Conservation (phyloP, 1,140 invertebrate species). For the Gonioctena quinquepunctata region DNA sequence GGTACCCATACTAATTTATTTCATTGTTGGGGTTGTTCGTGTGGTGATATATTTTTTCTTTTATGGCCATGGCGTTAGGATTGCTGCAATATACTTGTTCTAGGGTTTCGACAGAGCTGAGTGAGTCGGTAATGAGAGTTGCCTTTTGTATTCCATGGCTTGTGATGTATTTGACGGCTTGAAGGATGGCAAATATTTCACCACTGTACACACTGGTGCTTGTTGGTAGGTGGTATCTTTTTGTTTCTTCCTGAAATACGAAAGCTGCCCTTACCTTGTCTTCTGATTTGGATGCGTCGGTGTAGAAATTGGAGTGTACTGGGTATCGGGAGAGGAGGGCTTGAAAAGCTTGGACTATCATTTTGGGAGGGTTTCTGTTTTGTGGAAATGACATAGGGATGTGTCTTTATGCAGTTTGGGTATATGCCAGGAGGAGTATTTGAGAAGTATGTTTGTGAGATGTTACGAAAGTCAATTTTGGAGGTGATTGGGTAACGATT, state of each 20-base stretch:
- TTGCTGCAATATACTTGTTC: not conserved
- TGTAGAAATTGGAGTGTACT: not conserved
- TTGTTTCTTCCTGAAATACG: not conserved
- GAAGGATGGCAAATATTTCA: not conserved
- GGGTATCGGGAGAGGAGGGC: not conserved
- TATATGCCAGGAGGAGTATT: no score
- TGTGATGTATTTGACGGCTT: not conserved
- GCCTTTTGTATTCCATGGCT: not conserved
- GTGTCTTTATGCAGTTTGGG: no score
- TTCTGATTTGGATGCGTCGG: not conserved
- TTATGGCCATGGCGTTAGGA: not conserved
- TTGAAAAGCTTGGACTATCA: not conserved
- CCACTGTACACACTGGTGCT: not conserved
- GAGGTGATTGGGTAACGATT: not conserved
- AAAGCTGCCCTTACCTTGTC: not conserved
- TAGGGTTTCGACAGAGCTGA: not conserved
- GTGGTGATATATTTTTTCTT: no score
- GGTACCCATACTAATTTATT: no score
- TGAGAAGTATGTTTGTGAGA: no score
- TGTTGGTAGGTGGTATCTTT: not conserved
- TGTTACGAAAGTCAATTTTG: no score
- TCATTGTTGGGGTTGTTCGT: no score
- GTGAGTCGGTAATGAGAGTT: not conserved
- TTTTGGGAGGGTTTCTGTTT: not conserved
- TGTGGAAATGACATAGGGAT: not conserved